Base-by-base conservation (phyloP, 2,113 vertebrate genomes). In the Zosterops pallidus region DNA sequence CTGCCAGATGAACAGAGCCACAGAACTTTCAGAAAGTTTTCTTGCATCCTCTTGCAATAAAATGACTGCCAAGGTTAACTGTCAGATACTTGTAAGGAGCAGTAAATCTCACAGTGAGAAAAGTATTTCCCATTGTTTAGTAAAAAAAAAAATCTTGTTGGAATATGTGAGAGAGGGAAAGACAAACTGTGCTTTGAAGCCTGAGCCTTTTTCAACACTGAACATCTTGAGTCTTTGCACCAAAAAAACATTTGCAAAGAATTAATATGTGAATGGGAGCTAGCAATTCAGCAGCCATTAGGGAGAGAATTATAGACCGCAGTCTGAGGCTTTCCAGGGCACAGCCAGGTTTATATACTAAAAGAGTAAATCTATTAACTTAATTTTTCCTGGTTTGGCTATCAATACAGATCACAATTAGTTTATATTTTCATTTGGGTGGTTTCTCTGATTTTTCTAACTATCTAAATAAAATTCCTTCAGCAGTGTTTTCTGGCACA, bases 121-220 rank as follows among this genome's bases (percentile, higher is more conserved):
- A 96, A 49, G 86, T 91, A 95, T 95, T 97, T 96, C 89, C 83
- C 81, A 94, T 89, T 95, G 65, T 96, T 96, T 83, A 83, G 63
- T 74, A 5, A 35, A 76, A 86, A 77, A 89, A 82, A 37, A 62
- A 64, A 41, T 9, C 60, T 84, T 8, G 1, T 44, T 95, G 78
- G 71, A 90, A 50, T 92, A 78, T 68, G 12, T 86, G 19, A 83
- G 46, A 87, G 60, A 44, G 28, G 50, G 72, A 89, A 94, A 90
- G 52, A 85, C 8, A 76, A 90, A 76, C 33, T 79, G 29, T 71
- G 57, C 46, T 93, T 89, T 86, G 68, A 93, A 95, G 72, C 8
- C 20, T 57, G 41, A 63, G 23, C 26, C 47, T 60, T 90, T 92
- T 91, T 86, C 50, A 82, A 16, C 15, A 53, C 26, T 60, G 35